phyloP scores from a whole-genome alignment of 2,113 vertebrate species.

The Ploceus nigricollis region DNA sequence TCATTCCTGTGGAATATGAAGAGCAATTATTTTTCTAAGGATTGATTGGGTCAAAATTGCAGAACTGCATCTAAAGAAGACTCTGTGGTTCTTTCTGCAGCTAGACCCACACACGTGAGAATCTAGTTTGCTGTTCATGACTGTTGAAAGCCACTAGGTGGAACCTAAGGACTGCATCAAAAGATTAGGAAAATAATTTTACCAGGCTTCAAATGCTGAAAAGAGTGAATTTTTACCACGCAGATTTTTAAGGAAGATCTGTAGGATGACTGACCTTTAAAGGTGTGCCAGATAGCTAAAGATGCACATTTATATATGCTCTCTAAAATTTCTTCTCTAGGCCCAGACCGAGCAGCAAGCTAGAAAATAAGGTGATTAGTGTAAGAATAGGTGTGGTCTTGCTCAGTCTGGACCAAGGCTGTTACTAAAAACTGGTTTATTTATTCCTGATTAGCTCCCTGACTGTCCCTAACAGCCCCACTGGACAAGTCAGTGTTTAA shows the following conservation, averaged over 20 bases:
- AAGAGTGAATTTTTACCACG: neutral
- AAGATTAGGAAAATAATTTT: neutral
- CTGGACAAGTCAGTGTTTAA: neutral
- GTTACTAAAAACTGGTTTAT: neutral
- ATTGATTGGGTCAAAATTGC: neutral
- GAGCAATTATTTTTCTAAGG: neutral
- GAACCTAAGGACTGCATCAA: neutral
- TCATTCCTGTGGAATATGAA: neutral
- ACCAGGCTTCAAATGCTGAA: neutral
- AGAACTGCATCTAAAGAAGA: neutral
- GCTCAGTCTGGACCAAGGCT: neutral
- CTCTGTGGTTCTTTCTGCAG: neutral
- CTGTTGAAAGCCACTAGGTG: constrained; percentile 34
- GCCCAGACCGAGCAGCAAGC: neutral
- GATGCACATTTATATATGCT: neutral
- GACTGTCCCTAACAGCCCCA: neutral
- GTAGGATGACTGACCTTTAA: neutral
- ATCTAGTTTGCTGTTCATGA: neutral
- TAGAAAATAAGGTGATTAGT: neutral
- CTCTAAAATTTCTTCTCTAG: neutral
- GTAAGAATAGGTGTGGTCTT: neutral
- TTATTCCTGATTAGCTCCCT: neutral
- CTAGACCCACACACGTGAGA: neutral
- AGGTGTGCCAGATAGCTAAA: neutral
- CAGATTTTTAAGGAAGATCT: neutral